Conservation (phyloP, 2,888 invertebrate species). For the Muschampia plurimacula region DNA sequence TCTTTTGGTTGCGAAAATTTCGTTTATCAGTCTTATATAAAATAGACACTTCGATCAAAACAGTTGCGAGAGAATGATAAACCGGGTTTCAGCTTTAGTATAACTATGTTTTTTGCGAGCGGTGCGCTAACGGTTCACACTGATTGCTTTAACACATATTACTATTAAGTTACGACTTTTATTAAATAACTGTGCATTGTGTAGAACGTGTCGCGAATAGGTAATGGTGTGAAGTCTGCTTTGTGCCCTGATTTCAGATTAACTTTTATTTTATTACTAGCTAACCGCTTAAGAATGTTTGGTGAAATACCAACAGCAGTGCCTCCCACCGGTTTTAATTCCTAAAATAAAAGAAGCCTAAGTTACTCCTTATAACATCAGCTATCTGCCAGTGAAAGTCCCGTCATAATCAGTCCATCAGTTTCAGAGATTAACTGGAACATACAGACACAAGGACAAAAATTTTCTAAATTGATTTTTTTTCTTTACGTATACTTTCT, state of each 20-base stretch:
- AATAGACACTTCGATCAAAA: conserved; percentile 16
- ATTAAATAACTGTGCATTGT: conserved; percentile 32
- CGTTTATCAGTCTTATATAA: conserved; percentile 9
- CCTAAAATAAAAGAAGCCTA: no score
- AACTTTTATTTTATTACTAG: background rate
- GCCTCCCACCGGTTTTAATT: no score
- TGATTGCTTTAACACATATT: conserved; percentile 34
- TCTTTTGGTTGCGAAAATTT: background rate
- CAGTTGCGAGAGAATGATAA: conserved; percentile 9
- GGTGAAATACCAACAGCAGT: no score
- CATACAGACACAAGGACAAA: no score
- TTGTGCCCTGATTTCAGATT: conserved; percentile 1
- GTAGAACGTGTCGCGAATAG: conserved; percentile 3
- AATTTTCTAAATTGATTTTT: no score
- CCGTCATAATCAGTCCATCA: no score
- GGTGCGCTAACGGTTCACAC: conserved; percentile 26
- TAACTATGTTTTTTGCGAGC: conserved; percentile 20
- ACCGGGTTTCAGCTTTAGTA: conserved; percentile 11
- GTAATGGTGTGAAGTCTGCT: conserved; percentile 5
- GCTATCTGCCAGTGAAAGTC: no score
- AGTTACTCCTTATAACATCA: no score
- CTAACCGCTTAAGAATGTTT: no score
- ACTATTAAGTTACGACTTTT: conserved; percentile 26
- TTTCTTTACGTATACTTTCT: no score
- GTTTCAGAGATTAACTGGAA: no score